Conservation (phyloP, 2,888 invertebrate species). For the Dichetophora obliterata region DNA sequence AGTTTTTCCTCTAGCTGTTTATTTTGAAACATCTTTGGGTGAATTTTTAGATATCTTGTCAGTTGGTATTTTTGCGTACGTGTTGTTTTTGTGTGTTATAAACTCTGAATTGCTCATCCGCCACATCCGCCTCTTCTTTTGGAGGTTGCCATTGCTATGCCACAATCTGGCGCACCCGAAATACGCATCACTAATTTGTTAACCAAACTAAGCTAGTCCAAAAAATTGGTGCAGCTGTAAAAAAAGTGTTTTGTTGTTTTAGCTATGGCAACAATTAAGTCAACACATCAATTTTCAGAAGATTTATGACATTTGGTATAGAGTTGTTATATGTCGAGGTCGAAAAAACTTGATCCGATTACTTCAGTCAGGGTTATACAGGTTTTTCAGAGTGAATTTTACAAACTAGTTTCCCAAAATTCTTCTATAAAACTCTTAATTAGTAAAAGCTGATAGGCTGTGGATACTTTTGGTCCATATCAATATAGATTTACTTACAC, state of each 20-base stretch:
- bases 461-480: no score
- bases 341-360: no score
- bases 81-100: background rate
- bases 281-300: background rate
- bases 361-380: no score
- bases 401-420: no score
- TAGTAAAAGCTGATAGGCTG: no score
- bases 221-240: conserved; percentile 2
- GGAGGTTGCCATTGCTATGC: conserved; percentile 12
- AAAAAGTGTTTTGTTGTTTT: background rate
- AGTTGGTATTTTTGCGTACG: conserved; percentile 7
- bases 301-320: background rate
- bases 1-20: conserved; percentile 5
- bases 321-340: no score
- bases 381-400: no score
- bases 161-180: conserved; percentile 37
- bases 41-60: background rate
- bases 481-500: no score
- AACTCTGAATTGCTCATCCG: conserved; percentile 10
- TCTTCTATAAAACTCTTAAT: no score
- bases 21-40: conserved; percentile 34
- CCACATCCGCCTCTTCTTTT: conserved; percentile 36
- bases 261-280: background rate
- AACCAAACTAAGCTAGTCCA: background rate
- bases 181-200: background rate